These are phyloP conservation scores for Heliocidaris tuberculata DNA, from an alignment of 35 echinoderm and acorn worm genomes.

Conservation along the genomic window DNA sequence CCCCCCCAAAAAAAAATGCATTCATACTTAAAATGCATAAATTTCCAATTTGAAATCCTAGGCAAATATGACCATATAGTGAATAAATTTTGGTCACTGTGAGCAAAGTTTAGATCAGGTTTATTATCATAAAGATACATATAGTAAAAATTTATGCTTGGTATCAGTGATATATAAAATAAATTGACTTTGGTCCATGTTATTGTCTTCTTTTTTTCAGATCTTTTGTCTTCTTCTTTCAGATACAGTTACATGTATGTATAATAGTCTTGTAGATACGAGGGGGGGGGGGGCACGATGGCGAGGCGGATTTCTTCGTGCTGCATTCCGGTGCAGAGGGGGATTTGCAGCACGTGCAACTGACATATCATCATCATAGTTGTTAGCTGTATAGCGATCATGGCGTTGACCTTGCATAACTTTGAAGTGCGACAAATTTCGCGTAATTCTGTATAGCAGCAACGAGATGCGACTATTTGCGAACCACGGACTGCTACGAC, in stretches of 20 bases:
- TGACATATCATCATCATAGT: neutral
- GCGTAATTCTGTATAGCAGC: conserved; percentile 47
- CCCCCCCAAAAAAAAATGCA: too few species aligned
- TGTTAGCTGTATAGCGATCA: neutral
- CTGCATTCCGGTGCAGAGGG: neutral
- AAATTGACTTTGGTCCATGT: too few species aligned
- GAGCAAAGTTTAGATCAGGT: too few species aligned
- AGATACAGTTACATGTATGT: conserved; percentile 24
- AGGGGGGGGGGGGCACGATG: neutral
- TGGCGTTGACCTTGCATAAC: neutral
- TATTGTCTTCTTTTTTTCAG: too few species aligned
- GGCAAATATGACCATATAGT: too few species aligned
- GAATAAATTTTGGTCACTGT: too few species aligned
- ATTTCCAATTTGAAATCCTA: too few species aligned
- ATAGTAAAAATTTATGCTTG: too few species aligned
- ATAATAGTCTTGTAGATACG: conserved; percentile 24
- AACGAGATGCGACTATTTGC: conserved; percentile 59
- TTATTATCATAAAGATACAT: too few species aligned
- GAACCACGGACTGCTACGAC: conserved; percentile 62
- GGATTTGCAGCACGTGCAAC: conserved; percentile 20
- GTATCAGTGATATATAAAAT: too few species aligned
- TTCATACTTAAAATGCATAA: too few species aligned
- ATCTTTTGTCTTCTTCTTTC: too few species aligned
- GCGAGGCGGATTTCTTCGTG: conserved; percentile 23
- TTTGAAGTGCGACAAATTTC: conserved; percentile 65